Evolutionary conservation across 2,113 vertebrate species (phyloP).

Genomic region (Myxocyprinus asiaticus): DNA sequence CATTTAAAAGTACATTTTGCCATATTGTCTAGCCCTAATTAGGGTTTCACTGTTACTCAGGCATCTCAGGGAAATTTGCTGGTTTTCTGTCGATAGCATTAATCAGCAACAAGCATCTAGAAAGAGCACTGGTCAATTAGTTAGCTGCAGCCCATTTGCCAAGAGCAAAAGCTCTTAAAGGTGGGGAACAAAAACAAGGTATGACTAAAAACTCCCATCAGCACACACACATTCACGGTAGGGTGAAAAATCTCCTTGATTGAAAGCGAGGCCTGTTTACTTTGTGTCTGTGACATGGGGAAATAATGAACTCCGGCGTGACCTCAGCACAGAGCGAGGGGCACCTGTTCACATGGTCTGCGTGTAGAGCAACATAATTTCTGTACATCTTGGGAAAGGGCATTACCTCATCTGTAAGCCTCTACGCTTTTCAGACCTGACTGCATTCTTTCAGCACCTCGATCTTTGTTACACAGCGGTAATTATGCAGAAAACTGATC

Average conservation of each 20-base stretch:
- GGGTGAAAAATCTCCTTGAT: slow-evolving; percentile 9
- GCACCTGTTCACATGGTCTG: slow-evolving; percentile 50
- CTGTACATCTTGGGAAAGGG: slow-evolving; percentile 49
- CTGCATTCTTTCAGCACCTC: slow-evolving; percentile 37
- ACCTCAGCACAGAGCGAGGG: slow-evolving; percentile 47
- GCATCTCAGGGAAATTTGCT: no score
- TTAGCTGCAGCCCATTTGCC: slow-evolving; percentile 11
- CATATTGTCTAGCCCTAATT: no score
- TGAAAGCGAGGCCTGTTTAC: slow-evolving; percentile 51
- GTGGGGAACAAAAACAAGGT: slow-evolving; percentile 24
- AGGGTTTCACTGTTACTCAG: no score
- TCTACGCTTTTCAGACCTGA: slow-evolving; percentile 27
- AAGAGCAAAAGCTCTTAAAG: slow-evolving; percentile 15
- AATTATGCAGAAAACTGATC: no score
- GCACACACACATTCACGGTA: neutral
- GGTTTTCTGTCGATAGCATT: slow-evolving; percentile 24
- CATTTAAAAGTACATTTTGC: no score
- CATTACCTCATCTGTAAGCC: slow-evolving; percentile 47
- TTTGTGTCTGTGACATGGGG: slow-evolving; percentile 42
- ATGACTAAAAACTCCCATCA: neutral
- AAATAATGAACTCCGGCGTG: slow-evolving; percentile 60
- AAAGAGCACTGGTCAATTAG: slow-evolving; percentile 10
- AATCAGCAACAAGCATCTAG: slow-evolving; percentile 30
- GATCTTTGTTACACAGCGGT: slow-evolving; percentile 19
- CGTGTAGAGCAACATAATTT: slow-evolving; percentile 45